Evolutionary conservation across 2,888 invertebrate genomes (phyloP), one percentile per base, ranked within the genome.

Genomic region (Heliconius cydno): DNA sequence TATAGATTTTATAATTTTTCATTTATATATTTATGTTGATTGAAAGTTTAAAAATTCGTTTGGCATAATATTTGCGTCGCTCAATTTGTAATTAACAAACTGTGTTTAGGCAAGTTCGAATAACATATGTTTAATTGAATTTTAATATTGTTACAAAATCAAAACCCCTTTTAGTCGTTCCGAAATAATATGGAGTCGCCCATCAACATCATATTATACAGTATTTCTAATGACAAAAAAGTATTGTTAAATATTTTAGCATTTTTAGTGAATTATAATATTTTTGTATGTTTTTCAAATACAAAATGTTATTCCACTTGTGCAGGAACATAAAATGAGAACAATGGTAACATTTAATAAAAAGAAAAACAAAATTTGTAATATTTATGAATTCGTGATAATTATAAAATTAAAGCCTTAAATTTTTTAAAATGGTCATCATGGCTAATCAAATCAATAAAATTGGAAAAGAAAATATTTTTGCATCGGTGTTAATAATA

Each of bases 401-500:
- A 79, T 70, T n/a, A 78, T 74, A 70, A 81, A 71, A 80, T 71
- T 78, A 77, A 80, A 46, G 78, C 79, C 82, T 80, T 82, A 73
- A 71, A 72, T n/a, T 81, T 60, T 19, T 65, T 57, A 4, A 80
- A 75, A 79, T 74, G 66, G 70, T 79, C 73, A 71, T 79, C 70
- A 79, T 68, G 77, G 82, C 82, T 81, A 82, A 82, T 82, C 82
- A 84, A 81, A 82, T 83, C 83, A 85, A 84, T 84, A 81, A 84
- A 85, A 84, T 82, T 78, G 76, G 80, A 82, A 82, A 84, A 85
- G 84, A 83, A 81, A 87, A 91, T 94, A 93, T 93, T 94, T 94
- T 94, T 94, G 88, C 92, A 94, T 89, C 87, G 86, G 88, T 91
- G 89, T 90, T 92, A 92, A 92, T 89, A 89, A 89, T 83, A 82